Conservation (phyloP, 2,888 invertebrate genomes). For the Spatulosminthurus flaviceps region DNA sequence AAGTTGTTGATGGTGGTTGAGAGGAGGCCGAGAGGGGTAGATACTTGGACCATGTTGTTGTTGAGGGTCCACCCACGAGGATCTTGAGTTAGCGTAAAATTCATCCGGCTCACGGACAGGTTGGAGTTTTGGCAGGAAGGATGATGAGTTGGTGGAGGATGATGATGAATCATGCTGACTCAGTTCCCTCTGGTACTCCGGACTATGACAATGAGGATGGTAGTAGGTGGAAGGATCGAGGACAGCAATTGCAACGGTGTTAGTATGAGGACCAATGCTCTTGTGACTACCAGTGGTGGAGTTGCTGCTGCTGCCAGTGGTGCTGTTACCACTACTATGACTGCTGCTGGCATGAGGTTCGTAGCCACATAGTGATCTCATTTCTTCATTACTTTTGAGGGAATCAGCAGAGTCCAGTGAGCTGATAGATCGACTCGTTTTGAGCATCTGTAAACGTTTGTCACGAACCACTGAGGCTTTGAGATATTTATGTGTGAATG, state of each 20-base stretch:
- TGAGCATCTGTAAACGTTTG: conserved; percentile 10
- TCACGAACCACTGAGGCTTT: conserved; percentile 19
- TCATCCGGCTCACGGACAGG: not conserved
- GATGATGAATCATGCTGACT: not conserved
- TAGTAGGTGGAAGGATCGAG: not conserved
- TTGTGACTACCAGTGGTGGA: not conserved
- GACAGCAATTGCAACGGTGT: not conserved
- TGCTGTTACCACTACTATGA: not conserved
- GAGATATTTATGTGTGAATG: not conserved
- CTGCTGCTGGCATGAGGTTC: not conserved
- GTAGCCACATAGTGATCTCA: not conserved
- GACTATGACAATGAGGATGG: not conserved
- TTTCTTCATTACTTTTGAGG: not conserved
- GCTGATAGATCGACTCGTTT: conserved; percentile 9
- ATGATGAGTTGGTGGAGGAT: not conserved
- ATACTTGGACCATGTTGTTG: not conserved
- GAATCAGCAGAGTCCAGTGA: not conserved
- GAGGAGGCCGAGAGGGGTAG: conserved; percentile 58
- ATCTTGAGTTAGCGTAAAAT: not conserved
- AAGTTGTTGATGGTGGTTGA: too few relatives aligned
- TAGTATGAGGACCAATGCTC: not conserved
- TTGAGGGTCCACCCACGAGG: not conserved
- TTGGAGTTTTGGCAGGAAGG: conserved; percentile 25
- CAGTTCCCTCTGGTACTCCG: not conserved
- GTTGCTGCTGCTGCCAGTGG: not conserved